Base-by-base conservation (phyloP, 2,113 vertebrate species). In the Jaculus jaculus region DNA sequence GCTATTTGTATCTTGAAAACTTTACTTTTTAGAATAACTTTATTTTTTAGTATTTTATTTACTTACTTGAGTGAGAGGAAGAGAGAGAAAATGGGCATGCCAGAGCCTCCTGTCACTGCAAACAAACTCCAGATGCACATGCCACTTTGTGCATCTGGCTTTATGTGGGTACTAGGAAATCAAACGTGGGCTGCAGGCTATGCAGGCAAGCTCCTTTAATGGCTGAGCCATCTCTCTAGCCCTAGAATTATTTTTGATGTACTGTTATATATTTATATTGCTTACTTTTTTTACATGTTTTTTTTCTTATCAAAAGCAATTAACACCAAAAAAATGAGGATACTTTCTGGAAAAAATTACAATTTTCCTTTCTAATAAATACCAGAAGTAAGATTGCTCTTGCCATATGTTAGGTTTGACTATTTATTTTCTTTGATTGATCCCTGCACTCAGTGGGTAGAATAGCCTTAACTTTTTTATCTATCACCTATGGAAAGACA, bases 281-380 rank as follows among this genome's bases (percentile, higher is more conserved):
- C 32, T n/a, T n/a, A n/a, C n/a, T n/a, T 21, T 34, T 32, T 66
- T 78, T 88, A 42, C 24, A 37, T 68, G n/a, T 37, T 84, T 89
- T 94, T 39, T 69, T 90, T 5, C 54, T 74, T 75, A 32, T 26
- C 61, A 90, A 58, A 30, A 81, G 34, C 17, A 92, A 58, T 80
- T 68, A 60, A 42, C 8, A 37, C 37, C 3, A n/a, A 34, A 58
- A 86, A 66, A 78, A 75, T 32, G 54, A 68, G 68, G 16, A 3
- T 89, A 4, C 15, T 84, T 21, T 54, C 10, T 89, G 26, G 16
- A 93, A 92, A 94, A 24, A 39, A 28, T 73, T 73, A 74, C 5
- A 74, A 26, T 65, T 92, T 92, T 80, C 15, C 17, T 92, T 88
- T 71, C 79, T 85, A 69, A 73, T 65, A 78, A 86, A 74, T 78